phyloP scores from a whole-genome alignment of 2,888 invertebrate species.

The Clunio marinus region DNA sequence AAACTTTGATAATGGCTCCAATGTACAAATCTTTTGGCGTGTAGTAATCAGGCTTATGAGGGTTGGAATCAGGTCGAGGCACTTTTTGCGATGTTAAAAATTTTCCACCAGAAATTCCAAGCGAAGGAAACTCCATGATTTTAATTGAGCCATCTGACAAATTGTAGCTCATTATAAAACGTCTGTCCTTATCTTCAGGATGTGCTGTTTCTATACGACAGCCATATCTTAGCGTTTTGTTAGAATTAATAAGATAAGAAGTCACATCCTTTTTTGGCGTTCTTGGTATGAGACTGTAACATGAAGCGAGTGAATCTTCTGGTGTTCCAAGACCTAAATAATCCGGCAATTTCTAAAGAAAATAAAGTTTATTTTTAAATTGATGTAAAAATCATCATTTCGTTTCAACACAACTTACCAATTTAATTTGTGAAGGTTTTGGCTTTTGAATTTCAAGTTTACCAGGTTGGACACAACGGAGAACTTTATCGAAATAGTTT shows the following conservation, averaged over 20 bases:
- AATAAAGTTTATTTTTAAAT: slow-evolving; percentile 8
- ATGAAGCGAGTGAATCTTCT: slow-evolving; percentile 73
- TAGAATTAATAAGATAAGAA: slow-evolving; percentile 68
- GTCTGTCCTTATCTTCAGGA: slow-evolving; percentile 70
- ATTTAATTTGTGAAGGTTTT: slow-evolving; percentile 42
- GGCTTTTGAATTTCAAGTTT: slow-evolving; percentile 47
- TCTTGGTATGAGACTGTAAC: slow-evolving; percentile 65
- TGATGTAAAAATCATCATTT: neutral
- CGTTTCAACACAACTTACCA: slow-evolving; percentile 7
- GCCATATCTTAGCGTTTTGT: slow-evolving; percentile 68
- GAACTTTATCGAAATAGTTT: slow-evolving; percentile 60
- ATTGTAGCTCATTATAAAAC: slow-evolving; percentile 71
- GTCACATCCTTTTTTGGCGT: slow-evolving; percentile 71
- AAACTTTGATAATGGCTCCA: slow-evolving; percentile 52
- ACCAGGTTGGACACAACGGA: slow-evolving; percentile 42
- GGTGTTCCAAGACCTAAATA: slow-evolving; percentile 59
- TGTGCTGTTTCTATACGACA: slow-evolving; percentile 72
- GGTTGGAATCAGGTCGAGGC: slow-evolving; percentile 64
- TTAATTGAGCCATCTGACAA: slow-evolving; percentile 70
- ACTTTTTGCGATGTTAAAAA: slow-evolving; percentile 66
- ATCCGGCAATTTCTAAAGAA: slow-evolving; percentile 41
- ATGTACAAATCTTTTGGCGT: slow-evolving; percentile 75
- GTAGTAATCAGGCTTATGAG: slow-evolving; percentile 69
- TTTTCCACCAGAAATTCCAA: slow-evolving; percentile 70
- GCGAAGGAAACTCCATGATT: slow-evolving; percentile 71